Percentiles rank a stretch among this genome's conserved stretches.
Evolutionary conservation across 2,888 invertebrate species (phyloP).

Genomic region (Chesias legatella): DNA sequence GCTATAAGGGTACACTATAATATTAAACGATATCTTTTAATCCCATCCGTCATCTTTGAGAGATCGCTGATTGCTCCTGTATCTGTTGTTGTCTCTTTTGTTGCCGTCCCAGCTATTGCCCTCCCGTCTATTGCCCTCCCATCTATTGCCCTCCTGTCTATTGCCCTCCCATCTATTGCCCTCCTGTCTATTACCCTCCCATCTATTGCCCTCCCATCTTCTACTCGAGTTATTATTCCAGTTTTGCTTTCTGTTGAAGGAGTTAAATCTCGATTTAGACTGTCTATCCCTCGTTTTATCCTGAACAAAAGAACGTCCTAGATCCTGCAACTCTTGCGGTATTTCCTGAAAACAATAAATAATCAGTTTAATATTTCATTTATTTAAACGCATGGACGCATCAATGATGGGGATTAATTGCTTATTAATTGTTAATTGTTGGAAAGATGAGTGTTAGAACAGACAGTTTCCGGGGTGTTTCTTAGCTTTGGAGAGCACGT

Average conservation of each 20-base stretch:
- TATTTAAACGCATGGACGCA: too few species aligned
- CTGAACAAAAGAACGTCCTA: constrained; percentile 44
- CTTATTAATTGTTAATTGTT: too few species aligned
- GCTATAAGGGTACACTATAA: constrained; percentile 3
- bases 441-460: too few species aligned
- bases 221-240: constrained; percentile 20
- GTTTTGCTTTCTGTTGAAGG: constrained; percentile 13
- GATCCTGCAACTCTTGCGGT: constrained; percentile 48
- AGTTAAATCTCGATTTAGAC: constrained; percentile 36
- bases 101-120: too few species aligned
- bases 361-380: too few species aligned
- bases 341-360: constrained; percentile 47
- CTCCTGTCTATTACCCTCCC: neutral
- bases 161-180: too few species aligned
- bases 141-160: too few species aligned
- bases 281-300: constrained; percentile 43
- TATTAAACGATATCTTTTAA: constrained; percentile 7
- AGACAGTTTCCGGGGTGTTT: too few species aligned
- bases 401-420: too few species aligned
- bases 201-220: constrained; percentile 11
- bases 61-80: constrained; percentile 6
- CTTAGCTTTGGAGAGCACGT: too few species aligned
- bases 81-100: too few species aligned
- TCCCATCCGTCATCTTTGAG: neutral
- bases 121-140: too few species aligned